Base-by-base conservation (phyloP, 2,113 vertebrate species). In the Arenaria interpres region DNA sequence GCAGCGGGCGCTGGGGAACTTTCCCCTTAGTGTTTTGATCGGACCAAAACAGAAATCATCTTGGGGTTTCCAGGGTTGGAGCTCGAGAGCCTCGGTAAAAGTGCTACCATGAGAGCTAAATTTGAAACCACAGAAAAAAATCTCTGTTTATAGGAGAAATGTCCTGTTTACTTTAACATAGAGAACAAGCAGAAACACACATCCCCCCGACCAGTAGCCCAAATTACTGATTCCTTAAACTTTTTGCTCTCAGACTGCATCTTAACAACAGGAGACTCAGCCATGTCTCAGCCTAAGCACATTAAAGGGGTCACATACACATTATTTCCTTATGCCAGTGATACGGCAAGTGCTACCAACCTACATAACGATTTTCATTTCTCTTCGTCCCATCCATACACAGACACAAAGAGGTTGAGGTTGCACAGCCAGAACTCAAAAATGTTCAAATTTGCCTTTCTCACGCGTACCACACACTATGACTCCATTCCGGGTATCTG, bases 81-180 rank as follows among this genome's bases (percentile, higher is more conserved):
- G 21, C 33, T 77, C 2, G 2, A 84, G 5, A 71, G 27, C 51
- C 35, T 84, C 4, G 0, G 10, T 69, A 50, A 77, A 81, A 84
- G 39, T 37, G 15, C 33, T 75, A 53, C 30, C 15, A 39, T 24
- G 18, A 93, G n/a, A 80, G 18, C 22, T 90, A 71, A 81, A 84
- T 87, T 51, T 60, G 76, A 83, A 94, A 93, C 30, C 64, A 81
- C 60, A 89, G 85, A 88, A 45, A 46, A 83, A 66, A 86, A 80
- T 67, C 7, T 78, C 24, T 73, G 39, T 80, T 94, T 93, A 78
- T 28, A 43, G 35, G 20, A 77, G 30, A 94, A 93, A 90, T 3
- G 0, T 86, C 85, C 90, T 78, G 77, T 94, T 96, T 91, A 79
- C 43, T 76, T 83, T 39, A 85, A 46, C 10, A 14, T 0, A 50